These are phyloP conservation scores for Rhopalosiphum padi DNA, from an alignment of 1,140 invertebrate species.

Conservation along the genomic window DNA sequence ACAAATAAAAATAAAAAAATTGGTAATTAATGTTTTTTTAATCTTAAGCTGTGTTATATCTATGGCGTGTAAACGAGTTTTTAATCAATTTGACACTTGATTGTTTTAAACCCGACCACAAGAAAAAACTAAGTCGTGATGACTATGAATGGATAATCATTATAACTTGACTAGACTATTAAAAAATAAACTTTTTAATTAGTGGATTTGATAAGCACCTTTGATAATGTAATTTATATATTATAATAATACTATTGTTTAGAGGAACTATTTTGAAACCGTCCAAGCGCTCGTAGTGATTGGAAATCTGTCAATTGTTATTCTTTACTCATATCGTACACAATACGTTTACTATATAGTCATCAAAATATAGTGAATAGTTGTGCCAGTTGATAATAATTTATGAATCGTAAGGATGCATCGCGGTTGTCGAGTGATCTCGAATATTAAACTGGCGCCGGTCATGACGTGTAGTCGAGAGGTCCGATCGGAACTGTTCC, in stretches of 20 bases:
- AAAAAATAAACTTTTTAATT: too few species aligned
- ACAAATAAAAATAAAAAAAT: too few species aligned
- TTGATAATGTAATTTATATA: background rate
- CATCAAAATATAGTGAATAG: too few species aligned
- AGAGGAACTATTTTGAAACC: background rate
- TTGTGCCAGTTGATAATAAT: background rate
- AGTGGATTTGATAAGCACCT: too few species aligned
- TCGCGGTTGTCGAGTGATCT: background rate
- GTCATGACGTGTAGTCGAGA: background rate
- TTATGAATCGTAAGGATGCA: background rate
- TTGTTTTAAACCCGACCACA: too few species aligned
- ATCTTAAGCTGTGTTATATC: too few species aligned
- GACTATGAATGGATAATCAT: too few species aligned
- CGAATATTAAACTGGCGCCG: background rate
- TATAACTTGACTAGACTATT: too few species aligned
- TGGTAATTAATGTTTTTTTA: too few species aligned
- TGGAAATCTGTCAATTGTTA: background rate
- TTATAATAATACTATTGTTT: background rate
- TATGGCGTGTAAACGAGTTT: too few species aligned
- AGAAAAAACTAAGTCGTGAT: too few species aligned
- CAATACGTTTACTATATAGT: background rate
- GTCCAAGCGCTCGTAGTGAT: background rate
- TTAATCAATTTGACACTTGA: too few species aligned
- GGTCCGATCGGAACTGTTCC: background rate
- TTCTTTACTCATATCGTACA: background rate